A percentile compares a stretch with the other conserved stretches of the same genome.
phyloP scores from a whole-genome alignment of 2,888 invertebrate genomes.

The Ditula angustiorana region DNA sequence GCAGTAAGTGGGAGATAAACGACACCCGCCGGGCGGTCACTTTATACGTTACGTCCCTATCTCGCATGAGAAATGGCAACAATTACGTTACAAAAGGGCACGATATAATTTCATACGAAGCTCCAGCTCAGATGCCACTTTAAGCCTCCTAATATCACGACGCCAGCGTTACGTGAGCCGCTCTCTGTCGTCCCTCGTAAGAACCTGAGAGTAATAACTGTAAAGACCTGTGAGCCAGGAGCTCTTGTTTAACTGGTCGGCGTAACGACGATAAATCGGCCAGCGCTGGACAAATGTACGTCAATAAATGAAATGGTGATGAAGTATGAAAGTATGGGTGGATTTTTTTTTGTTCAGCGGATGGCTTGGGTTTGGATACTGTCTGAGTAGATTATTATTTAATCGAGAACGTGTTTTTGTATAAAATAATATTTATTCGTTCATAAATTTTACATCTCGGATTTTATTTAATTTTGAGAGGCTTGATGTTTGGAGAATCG shows the following conservation, averaged over 20 bases:
- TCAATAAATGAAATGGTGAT: slow-evolving; percentile 37
- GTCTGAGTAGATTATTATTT: neutral
- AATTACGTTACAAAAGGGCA: slow-evolving; percentile 36
- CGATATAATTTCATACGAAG: slow-evolving; percentile 38
- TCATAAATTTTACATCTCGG: too few relatives aligned
- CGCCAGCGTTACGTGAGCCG: slow-evolving; percentile 12
- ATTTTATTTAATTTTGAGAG: too few relatives aligned
- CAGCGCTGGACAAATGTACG: slow-evolving; percentile 26
- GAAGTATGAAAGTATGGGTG: slow-evolving; percentile 28
- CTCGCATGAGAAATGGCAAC: slow-evolving; percentile 34
- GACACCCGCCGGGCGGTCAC: slow-evolving; percentile 24
- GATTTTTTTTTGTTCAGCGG: slow-evolving; percentile 12
- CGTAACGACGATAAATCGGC: slow-evolving; percentile 29
- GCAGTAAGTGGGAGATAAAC: slow-evolving; percentile 28
- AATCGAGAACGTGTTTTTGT: too few relatives aligned
- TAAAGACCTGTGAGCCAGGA: slow-evolving; percentile 1
- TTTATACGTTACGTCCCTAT: slow-evolving; percentile 29
- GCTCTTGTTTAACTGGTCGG: slow-evolving; percentile 9
- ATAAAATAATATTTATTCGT: too few relatives aligned
- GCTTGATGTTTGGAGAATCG: too few relatives aligned
- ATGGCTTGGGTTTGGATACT: neutral
- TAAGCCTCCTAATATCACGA: slow-evolving; percentile 23
- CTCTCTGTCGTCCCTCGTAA: neutral
- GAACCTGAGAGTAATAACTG: neutral
- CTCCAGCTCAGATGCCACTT: slow-evolving; percentile 22